Evolutionary conservation across 2,797 vertebrate genomes (phyloP), one percentile per base, ranked within the genome.

Genomic region (Ceyx erithaca): DNA sequence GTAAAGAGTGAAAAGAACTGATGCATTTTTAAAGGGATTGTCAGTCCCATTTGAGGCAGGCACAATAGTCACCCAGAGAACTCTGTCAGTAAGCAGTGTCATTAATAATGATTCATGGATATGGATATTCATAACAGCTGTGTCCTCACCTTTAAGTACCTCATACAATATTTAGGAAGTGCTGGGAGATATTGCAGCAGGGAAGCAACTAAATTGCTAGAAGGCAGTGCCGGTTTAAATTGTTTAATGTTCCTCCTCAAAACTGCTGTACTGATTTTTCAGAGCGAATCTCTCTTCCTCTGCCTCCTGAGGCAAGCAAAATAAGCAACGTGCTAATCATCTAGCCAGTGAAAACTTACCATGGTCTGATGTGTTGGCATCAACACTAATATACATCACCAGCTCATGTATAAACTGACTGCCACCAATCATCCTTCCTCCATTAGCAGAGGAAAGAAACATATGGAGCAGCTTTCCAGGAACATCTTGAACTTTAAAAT

Each of bases 101-200:
- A 96, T 97, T 96, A 97, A 96, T 96, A 95, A 97, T 96, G 97
- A 97, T 97, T 97, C 95, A 97, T 96, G 92, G 96, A 85, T 97
- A 96, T 94, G 92, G 97, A 92, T 96, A 97, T 97, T 95, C 96
- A 92, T 93, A 96, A 96, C 96, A 97, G 91, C 95, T 97, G 95
- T 95, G 96, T 97, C 96, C 85, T 97, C 96, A 97, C 96, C 96
- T 97, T 97, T 96, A 97, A 97, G 86, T 95, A 97, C 80, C 92
- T 97, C 96, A 97, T 97, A 85, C 95, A 97, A 97, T 97, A 97
- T 97, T 97, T 96, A 97, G 85, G 92, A 97, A 96, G 87, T 94
- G 87, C 96, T 96, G 85, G 94, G 94, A 96, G 95, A 94, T 93
- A 94, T 57, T 97, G 92, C 96, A 97, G 96, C 94, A 89, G 96